Conservation (phyloP, 2,113 vertebrate species). For the Ophiodon elongatus region DNA sequence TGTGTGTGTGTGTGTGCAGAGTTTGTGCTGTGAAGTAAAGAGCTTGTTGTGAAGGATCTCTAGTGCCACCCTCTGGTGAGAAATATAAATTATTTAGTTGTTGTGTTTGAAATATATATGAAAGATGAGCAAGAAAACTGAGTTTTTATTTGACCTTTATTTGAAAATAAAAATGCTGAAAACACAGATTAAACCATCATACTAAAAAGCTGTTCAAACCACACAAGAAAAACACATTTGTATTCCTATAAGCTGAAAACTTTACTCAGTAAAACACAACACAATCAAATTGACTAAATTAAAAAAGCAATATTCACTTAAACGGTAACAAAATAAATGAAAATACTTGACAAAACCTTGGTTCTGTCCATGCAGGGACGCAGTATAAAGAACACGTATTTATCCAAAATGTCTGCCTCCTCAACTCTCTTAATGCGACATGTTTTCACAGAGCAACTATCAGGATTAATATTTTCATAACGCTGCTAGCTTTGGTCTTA, state of each 20-base stretch:
- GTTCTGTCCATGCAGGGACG: too few relatives aligned
- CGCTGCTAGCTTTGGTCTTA: too few relatives aligned
- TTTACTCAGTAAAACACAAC: too few relatives aligned
- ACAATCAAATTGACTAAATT: not conserved
- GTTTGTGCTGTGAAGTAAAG: too few relatives aligned
- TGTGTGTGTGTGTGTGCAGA: not conserved
- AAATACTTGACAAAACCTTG: too few relatives aligned
- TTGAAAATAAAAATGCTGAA: not conserved
- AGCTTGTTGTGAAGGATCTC: conserved; percentile 22
- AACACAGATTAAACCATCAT: not conserved
- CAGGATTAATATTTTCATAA: too few relatives aligned
- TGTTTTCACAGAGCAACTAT: too few relatives aligned
- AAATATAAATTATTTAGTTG: not conserved
- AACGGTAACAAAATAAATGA: not conserved
- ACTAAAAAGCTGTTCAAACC: not conserved
- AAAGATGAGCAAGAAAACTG: not conserved
- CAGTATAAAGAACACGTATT: too few relatives aligned
- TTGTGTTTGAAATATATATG: not conserved
- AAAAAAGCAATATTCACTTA: not conserved
- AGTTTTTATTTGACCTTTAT: too few relatives aligned
- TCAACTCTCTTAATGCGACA: too few relatives aligned
- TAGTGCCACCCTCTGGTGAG: conserved; percentile 57
- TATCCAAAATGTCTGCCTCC: too few relatives aligned
- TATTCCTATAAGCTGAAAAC: not conserved
- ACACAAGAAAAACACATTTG: not conserved